Evolutionary conservation across 2,888 invertebrate genomes (phyloP).

Genomic region (Merodon equestris): DNA sequence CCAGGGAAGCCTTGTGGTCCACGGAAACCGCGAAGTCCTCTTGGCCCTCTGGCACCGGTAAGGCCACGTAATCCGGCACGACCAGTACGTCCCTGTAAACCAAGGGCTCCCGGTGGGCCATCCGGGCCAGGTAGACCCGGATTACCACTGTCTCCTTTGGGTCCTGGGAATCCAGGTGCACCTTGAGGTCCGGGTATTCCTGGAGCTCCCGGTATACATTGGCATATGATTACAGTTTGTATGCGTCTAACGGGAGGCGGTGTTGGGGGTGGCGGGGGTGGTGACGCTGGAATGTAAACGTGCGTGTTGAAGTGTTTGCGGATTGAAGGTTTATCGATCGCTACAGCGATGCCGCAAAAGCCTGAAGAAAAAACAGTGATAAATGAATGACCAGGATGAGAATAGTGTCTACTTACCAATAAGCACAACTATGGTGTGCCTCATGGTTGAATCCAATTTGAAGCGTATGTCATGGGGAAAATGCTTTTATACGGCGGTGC

Average conservation of each 20-base stretch:
- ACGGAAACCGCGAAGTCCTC: constrained; percentile 13
- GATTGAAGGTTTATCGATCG: not conserved
- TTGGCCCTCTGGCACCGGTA: constrained; percentile 14
- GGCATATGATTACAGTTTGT: constrained; percentile 41
- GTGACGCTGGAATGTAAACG: too few relatives aligned
- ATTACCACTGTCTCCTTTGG: constrained; percentile 74
- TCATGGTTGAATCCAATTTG: constrained; percentile 36
- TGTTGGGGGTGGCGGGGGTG: too few relatives aligned
- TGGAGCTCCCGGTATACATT: constrained; percentile 78
- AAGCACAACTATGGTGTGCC: constrained; percentile 16
- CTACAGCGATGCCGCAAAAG: constrained; percentile 6
- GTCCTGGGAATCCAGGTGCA: constrained; percentile 82
- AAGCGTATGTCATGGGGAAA: not conserved
- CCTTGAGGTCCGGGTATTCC: constrained; percentile 86
- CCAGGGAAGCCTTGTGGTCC: constrained; percentile 39
- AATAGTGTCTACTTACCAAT: constrained; percentile 23
- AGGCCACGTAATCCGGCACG: constrained; percentile 73
- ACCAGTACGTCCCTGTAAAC: constrained; percentile 74
- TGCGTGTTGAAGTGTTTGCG: not conserved
- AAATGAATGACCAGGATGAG: not conserved
- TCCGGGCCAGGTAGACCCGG: constrained; percentile 59
- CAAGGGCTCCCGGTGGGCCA: constrained; percentile 83
- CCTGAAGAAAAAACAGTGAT: constrained; percentile 14
- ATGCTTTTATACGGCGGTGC: constrained; percentile 38
- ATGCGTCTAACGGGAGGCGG: not conserved